A percentile compares a stretch with the other conserved stretches of the same genome.
Conservation (phyloP, 2,113 vertebrate species). For the Columba janthina region DNA sequence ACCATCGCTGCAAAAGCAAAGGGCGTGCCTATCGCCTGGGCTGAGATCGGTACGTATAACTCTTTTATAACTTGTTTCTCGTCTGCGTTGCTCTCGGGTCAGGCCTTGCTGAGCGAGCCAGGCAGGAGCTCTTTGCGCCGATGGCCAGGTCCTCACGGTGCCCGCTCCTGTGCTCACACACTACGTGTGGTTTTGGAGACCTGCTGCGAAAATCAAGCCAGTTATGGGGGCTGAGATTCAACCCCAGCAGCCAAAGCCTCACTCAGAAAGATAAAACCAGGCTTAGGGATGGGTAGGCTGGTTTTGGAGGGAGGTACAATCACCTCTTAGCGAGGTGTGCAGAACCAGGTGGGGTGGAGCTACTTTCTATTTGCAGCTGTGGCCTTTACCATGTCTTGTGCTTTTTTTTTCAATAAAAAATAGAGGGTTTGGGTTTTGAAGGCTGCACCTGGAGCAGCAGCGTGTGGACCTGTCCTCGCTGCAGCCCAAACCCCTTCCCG, state of each 20-base stretch:
- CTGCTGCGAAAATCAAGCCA: neutral
- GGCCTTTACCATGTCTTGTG: neutral
- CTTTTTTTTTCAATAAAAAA: neutral
- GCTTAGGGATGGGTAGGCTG: neutral
- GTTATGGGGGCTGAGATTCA: fast-evolving
- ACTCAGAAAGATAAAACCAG: neutral
- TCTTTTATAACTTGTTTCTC: no score
- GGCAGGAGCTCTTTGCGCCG: neutral
- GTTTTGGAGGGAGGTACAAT: fast-evolving
- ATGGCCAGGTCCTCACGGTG: neutral
- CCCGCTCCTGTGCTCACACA: neutral
- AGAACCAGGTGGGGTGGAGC: neutral
- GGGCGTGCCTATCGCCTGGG: fast-evolving
- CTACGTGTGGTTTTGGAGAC: fast-evolving
- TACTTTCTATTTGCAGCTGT: neutral
- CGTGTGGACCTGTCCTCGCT: fast-evolving
- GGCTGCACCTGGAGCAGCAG: neutral
- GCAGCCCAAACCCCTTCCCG: fast-evolving
- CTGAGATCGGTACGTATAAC: fast-evolving
- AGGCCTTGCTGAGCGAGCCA: fast-evolving
- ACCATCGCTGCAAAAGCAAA: neutral
- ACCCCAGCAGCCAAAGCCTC: neutral
- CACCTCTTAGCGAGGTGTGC: neutral
- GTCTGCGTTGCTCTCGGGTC: fast-evolving
- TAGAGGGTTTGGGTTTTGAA: neutral